These are phyloP conservation scores for Trichogramma dendrolimi DNA, from an alignment of 2,888 invertebrate species.

Conservation along the genomic window DNA sequence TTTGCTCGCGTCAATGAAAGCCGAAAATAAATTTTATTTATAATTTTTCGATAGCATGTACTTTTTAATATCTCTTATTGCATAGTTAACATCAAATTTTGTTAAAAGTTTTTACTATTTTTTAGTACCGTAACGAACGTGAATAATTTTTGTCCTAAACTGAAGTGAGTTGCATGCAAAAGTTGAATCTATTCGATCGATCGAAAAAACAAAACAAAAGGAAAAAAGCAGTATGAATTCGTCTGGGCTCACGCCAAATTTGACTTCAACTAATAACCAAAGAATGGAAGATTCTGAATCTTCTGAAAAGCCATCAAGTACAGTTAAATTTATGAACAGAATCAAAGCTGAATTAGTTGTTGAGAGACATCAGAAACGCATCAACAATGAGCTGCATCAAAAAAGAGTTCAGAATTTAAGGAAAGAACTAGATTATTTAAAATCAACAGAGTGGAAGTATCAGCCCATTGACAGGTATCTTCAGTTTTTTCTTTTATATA, in stretches of 20 bases:
- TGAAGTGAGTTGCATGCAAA: too few species aligned
- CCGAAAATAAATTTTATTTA: too few species aligned
- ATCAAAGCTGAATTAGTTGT: slow-evolving; percentile 22
- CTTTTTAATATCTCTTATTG: too few species aligned
- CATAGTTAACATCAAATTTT: too few species aligned
- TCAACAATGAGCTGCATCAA: slow-evolving; percentile 21
- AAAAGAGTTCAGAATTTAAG: slow-evolving; percentile 26
- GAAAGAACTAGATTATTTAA: slow-evolving; percentile 28
- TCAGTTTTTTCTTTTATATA: not conserved
- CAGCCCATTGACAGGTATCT: slow-evolving; percentile 25
- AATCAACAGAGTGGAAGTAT: slow-evolving; percentile 28
- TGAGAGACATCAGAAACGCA: slow-evolving; percentile 16
- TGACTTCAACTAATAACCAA: slow-evolving; percentile 43
- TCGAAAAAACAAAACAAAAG: too few species aligned
- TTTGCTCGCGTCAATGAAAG: too few species aligned
- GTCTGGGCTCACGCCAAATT: slow-evolving; percentile 42
- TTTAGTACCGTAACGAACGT: too few species aligned
- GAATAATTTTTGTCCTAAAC: too few species aligned
- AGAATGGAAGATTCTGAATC: slow-evolving; percentile 45
- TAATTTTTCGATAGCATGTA: too few species aligned
- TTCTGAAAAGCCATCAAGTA: slow-evolving; percentile 40
- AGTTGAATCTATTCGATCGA: too few species aligned
- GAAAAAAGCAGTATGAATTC: slow-evolving; percentile 42
- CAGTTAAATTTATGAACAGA: slow-evolving; percentile 22
- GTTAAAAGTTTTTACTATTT: too few species aligned